Conservation (phyloP, 2,113 vertebrate genomes). For the Lophius piscatorius region DNA sequence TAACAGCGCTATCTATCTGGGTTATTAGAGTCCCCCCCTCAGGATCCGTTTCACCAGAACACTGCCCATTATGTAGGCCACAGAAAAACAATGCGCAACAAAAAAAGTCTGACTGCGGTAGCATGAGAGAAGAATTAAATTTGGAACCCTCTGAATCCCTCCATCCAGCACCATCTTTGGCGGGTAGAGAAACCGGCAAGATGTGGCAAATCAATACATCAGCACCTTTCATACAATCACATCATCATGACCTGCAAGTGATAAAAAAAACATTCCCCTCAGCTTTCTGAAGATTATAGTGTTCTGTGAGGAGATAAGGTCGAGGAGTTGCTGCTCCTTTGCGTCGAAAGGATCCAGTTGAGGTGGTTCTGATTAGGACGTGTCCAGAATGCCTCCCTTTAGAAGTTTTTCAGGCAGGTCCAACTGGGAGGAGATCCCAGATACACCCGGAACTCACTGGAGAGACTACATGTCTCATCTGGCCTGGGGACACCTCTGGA, state of each 20-base stretch:
- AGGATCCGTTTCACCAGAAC: constrained; percentile 77
- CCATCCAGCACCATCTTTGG: constrained; percentile 13
- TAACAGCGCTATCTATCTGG: constrained; percentile 86
- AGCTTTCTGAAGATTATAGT: constrained; percentile 11
- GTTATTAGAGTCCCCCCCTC: constrained; percentile 84
- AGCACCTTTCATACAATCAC: constrained; percentile 17
- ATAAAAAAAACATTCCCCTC: constrained; percentile 19
- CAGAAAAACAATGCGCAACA: constrained; percentile 70
- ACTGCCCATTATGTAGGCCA: constrained; percentile 84
- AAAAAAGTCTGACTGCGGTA: constrained; percentile 44
- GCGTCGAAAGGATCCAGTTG: too few relatives aligned
- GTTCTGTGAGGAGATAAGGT: too few relatives aligned
- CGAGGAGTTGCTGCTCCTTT: too few relatives aligned
- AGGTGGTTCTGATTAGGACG: too few relatives aligned
- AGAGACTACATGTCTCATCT: too few relatives aligned
- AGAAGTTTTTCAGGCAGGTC: too few relatives aligned
- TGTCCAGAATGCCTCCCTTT: too few relatives aligned
- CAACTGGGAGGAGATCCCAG: too few relatives aligned
- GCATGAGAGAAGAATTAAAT: constrained; percentile 68
- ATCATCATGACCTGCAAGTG: constrained; percentile 21
- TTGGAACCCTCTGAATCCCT: constrained; percentile 25
- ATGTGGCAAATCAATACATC: constrained; percentile 47
- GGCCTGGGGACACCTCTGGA: too few relatives aligned
- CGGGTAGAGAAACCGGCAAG: constrained; percentile 21
- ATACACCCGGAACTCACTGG: too few relatives aligned